These are phyloP conservation scores for Falco concolor DNA, from an alignment of 2,797 vertebrate species.

Conservation along the genomic window DNA sequence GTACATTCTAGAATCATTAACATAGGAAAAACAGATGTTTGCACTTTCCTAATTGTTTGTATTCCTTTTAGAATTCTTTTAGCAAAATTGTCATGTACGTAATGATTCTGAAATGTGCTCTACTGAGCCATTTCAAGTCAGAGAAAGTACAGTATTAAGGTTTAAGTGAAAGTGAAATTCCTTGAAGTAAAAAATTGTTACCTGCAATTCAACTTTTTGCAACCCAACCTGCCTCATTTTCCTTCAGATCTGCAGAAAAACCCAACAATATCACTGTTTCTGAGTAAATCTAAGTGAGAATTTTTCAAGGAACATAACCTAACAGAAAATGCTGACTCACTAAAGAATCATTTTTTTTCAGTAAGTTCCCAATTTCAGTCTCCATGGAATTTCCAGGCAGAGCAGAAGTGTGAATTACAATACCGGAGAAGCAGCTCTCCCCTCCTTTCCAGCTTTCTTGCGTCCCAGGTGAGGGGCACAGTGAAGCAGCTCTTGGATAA, in stretches of 20 bases:
- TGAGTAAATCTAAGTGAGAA: neutral
- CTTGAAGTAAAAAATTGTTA: neutral
- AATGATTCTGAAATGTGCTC: neutral
- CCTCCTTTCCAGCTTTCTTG: neutral
- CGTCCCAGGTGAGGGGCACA: neutral
- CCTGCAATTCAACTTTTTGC: neutral
- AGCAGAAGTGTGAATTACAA: neutral
- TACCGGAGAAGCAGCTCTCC: neutral
- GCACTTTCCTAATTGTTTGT: neutral
- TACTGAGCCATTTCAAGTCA: neutral
- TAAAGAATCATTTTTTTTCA: neutral
- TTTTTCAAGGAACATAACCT: neutral
- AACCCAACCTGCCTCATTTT: neutral
- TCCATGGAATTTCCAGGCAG: neutral
- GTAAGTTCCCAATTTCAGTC: neutral
- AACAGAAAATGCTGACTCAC: neutral
- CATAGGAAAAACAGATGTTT: accelerated
- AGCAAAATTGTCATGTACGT: neutral
- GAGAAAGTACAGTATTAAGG: neutral
- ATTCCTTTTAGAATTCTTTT: neutral
- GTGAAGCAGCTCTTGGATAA: neutral
- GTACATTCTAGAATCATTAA: accelerated
- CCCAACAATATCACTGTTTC: neutral
- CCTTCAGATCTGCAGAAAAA: neutral
- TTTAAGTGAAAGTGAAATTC: neutral